Conservation (phyloP, 2,888 invertebrate genomes). For the Drosophila seclusa region DNA sequence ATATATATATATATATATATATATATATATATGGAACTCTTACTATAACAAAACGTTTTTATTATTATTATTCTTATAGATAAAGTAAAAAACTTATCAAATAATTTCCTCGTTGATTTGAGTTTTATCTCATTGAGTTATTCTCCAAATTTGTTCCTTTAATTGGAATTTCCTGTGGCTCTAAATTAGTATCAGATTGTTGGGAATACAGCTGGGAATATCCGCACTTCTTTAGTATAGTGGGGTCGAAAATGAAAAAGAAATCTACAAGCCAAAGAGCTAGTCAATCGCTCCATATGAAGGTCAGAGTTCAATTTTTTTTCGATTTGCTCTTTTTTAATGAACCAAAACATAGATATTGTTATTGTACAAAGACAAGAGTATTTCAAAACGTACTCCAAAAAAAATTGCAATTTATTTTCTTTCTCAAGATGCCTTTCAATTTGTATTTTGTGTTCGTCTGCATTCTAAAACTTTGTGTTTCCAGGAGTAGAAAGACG, state of each 20-base stretch:
- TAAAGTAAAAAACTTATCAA: background rate
- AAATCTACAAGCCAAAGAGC: background rate
- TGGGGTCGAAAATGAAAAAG: background rate
- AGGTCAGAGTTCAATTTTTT: background rate
- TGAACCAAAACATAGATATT: background rate
- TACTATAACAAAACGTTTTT: background rate
- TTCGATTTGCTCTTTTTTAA: background rate
- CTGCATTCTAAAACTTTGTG: background rate
- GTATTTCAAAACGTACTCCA: background rate
- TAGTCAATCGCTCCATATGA: too few relatives aligned
- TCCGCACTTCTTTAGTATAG: background rate
- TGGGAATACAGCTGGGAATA: background rate
- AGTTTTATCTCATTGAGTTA: background rate
- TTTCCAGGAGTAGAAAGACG: background rate
- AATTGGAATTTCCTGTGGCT: background rate
- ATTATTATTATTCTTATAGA: background rate
- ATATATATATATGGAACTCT: background rate
- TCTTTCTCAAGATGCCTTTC: background rate
- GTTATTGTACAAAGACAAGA: background rate
- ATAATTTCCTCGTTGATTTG: background rate
- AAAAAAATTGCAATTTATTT: background rate
- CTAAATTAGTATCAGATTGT: background rate
- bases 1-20: too few relatives aligned
- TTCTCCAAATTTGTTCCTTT: background rate
- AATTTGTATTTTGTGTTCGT: background rate